These are phyloP conservation scores for Microplitis deprimator DNA, from an alignment of 2,888 invertebrate species.

Conservation along the genomic window DNA sequence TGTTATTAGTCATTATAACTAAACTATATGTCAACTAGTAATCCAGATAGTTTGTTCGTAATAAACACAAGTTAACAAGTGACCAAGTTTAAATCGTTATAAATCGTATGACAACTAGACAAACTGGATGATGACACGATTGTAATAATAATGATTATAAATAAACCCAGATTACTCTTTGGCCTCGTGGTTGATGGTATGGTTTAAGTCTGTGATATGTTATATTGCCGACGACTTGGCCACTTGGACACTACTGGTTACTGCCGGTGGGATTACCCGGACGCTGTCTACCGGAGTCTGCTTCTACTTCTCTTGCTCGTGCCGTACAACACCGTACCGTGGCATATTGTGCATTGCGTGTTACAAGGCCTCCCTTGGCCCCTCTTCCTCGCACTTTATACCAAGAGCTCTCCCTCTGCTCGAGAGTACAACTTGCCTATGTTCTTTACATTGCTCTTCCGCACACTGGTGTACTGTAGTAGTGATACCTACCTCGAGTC, in stretches of 20 bases:
- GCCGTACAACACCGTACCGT: slow-evolving; percentile 22
- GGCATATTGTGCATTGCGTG: slow-evolving; percentile 58
- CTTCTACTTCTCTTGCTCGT: slow-evolving; percentile 50
- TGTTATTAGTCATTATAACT: neutral
- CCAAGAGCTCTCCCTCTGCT: slow-evolving; percentile 23
- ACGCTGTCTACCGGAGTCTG: slow-evolving; percentile 50
- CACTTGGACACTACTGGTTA: slow-evolving; percentile 53
- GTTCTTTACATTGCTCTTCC: slow-evolving; percentile 27
- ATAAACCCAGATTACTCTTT: neutral
- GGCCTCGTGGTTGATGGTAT: neutral
- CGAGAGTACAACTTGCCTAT: slow-evolving; percentile 23
- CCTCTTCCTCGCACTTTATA: slow-evolving; percentile 33
- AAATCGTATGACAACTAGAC: neutral
- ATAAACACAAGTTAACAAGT: no score
- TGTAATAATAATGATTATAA: neutral
- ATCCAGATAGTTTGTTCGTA: no score
- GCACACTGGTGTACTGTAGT: neutral
- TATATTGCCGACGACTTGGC: slow-evolving; percentile 47
- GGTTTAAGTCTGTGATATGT: slow-evolving; percentile 23
- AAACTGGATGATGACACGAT: neutral
- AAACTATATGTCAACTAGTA: neutral
- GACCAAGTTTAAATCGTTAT: no score
- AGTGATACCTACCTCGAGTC: slow-evolving; percentile 19
- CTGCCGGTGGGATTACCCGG: slow-evolving; percentile 53
- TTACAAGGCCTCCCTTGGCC: slow-evolving; percentile 46